Evolutionary conservation across 2,797 vertebrate genomes (phyloP).

Genomic region (Tangara arthus): DNA sequence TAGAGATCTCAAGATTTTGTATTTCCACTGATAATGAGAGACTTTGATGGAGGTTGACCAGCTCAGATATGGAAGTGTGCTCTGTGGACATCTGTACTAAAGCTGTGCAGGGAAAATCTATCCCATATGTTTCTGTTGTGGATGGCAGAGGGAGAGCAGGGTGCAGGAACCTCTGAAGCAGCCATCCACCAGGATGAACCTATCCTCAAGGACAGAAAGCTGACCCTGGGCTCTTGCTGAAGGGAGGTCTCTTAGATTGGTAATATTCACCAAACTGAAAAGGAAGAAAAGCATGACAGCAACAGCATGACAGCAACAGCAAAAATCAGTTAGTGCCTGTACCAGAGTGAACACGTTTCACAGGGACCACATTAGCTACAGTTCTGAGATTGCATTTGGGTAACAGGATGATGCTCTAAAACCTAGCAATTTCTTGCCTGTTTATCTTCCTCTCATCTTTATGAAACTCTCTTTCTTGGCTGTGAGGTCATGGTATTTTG

Average conservation of each 20-base stretch:
- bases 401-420: not conserved
- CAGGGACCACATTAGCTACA: not conserved
- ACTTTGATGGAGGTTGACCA: not conserved
- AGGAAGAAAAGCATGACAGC: not conserved
- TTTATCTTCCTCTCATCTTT: not conserved
- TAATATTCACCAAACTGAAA: not conserved
- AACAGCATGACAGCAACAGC: not conserved
- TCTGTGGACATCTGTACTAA: not conserved
- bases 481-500: not conserved
- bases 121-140: not conserved
- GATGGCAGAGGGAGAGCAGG: not conserved
- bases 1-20: not conserved
- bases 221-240: not conserved
- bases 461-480: not conserved
- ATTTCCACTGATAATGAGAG: not conserved
- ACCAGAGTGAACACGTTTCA: accelerated
- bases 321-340: not conserved
- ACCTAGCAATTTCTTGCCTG: not conserved
- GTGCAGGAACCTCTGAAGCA: not conserved
- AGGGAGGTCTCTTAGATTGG: not conserved
- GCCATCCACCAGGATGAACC: not conserved
- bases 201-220: not conserved
- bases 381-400: not conserved
- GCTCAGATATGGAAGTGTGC: not conserved
- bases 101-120: not conserved